These are phyloP conservation scores for Gari tellinella DNA, from an alignment of 2,888 invertebrate species.

Conservation along the genomic window DNA sequence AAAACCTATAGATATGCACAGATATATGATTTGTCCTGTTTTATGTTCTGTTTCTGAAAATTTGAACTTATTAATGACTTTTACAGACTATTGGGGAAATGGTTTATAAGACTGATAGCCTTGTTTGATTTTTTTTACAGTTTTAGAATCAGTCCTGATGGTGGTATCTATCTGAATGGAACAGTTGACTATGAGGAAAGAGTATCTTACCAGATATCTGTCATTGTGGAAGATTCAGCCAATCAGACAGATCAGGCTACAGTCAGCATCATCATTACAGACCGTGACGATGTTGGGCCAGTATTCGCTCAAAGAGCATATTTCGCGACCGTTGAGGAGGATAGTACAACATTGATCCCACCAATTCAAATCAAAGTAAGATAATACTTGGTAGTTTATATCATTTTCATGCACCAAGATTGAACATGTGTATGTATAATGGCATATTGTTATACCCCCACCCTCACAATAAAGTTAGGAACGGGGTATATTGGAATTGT, in stretches of 20 bases:
- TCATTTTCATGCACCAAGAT: too few species aligned
- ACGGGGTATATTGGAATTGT: too few species aligned
- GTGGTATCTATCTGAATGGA: conserved; percentile 30
- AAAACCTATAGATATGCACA: too few species aligned
- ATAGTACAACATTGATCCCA: conserved; percentile 16
- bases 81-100: background rate
- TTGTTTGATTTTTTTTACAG: conserved; percentile 55
- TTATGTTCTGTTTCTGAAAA: too few species aligned
- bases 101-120: background rate
- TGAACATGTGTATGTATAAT: too few species aligned
- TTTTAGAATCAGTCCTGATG: conserved; percentile 90
- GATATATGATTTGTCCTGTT: too few species aligned
- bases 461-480: too few species aligned
- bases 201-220: conserved; percentile 17
- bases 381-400: too few species aligned
- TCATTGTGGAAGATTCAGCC: conserved; percentile 30
- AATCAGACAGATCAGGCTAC: background rate
- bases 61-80: too few species aligned
- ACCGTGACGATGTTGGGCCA: conserved; percentile 46
- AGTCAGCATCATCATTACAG: conserved; percentile 17
- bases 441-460: too few species aligned
- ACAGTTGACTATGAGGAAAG: conserved; percentile 50
- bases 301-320: conserved; percentile 31
- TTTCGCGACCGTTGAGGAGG: conserved; percentile 37
- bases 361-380: conserved; percentile 50